Evolutionary conservation across 2,888 invertebrate genomes (phyloP), one percentile per base, ranked within the genome.

Genomic region (Pammene fasciana): DNA sequence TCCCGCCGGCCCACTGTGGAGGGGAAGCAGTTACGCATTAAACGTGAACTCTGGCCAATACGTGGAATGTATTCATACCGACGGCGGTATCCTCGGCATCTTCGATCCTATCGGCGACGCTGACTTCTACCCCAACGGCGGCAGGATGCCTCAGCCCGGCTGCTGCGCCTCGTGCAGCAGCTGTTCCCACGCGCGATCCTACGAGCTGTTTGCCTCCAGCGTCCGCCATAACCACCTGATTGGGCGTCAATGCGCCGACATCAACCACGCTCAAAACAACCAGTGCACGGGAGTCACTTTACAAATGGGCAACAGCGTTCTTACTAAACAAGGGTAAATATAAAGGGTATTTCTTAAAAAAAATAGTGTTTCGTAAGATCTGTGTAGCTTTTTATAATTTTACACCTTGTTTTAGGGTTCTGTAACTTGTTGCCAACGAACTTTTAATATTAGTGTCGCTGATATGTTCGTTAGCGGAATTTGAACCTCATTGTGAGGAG

Each of bases 51-150:
- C 75, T 46, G 78, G 72, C 0, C 59, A 46, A 6, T 75, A 75
- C 65, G 76, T 78, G 5, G 78, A 78, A 68, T 55, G 73, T 16
- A 75, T 78, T 48, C 76, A 78, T 60, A 78, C 78, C 7, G 75
- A 78, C 38, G 73, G 73, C 9, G 72, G 76, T 16, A 34, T 71
- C 7, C 71, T 77, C 13, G 78, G 78, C 7, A 74, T 77, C 62
- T 68, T 70, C 52, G 73, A 75, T 26, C 61, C 75, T 10, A 74
- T 75, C 8, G 75, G 74, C 16, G 57, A 76, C 48, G 71, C 72
- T 13, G 73, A 77, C 64, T 78, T 78, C 73, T 79, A 76, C 54
- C 73, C 75, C 48, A 78, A 77, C 68, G 76, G 76, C 1, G 76
- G 75, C 18, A 73, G 72, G 16, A 68, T 72, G 54, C 60, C 65